phyloP scores from a whole-genome alignment of 2,888 invertebrate genomes.

The Perdita meconis region DNA sequence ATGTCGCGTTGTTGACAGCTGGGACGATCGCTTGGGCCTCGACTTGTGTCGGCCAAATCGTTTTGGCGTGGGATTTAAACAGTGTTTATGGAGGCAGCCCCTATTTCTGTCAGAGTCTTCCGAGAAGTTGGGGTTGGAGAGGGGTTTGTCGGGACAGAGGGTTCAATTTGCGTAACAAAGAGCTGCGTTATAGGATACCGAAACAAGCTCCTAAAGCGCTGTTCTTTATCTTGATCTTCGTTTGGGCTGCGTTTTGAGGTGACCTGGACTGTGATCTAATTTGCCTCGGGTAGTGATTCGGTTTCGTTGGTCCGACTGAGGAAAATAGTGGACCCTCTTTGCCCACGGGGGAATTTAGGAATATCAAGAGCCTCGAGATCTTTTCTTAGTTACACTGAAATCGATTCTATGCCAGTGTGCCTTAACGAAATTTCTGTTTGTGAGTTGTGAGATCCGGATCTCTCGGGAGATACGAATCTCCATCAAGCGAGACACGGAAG shows the following conservation, averaged over 20 bases:
- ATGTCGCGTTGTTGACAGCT: neutral
- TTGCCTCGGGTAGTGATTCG: neutral
- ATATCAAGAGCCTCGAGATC: too few species aligned
- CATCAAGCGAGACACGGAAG: neutral
- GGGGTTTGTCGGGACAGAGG: conserved; percentile 30
- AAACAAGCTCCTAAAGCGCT: conserved; percentile 13
- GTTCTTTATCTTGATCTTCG: conserved; percentile 8
- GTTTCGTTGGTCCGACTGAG: too few species aligned
- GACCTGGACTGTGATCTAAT: neutral
- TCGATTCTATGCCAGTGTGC: too few species aligned
- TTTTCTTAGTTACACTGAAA: too few species aligned
- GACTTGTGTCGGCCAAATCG: conserved; percentile 10
- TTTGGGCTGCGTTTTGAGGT: neutral
- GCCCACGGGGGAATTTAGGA: too few species aligned
- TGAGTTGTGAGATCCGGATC: too few species aligned
- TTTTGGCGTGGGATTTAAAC: neutral
- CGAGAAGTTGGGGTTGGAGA: neutral
- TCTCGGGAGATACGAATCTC: too few species aligned
- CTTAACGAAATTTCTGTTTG: too few species aligned
- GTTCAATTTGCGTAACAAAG: conserved; percentile 69
- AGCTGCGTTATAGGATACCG: conserved; percentile 54
- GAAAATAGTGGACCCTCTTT: too few species aligned
- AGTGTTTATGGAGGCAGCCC: conserved; percentile 18
- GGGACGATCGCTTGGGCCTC: neutral
- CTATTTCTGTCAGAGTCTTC: neutral